Evolutionary conservation across 2,888 invertebrate species (phyloP).

Genomic region (Aphodius granarius): DNA sequence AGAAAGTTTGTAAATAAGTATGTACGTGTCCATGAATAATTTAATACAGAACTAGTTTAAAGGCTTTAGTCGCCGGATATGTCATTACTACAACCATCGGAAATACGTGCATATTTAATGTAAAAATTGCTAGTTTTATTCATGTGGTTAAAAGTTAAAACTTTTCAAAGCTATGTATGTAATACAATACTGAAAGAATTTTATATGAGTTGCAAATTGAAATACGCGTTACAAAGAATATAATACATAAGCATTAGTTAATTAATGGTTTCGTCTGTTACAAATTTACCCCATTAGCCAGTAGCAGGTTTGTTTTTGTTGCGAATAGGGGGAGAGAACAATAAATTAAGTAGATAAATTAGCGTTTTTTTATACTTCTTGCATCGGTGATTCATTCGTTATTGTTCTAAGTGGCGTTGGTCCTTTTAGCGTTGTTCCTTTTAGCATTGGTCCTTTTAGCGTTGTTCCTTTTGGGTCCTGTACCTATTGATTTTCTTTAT

Average conservation of each 20-base stretch:
- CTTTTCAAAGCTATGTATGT: not conserved
- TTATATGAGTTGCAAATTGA: not conserved
- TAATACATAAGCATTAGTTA: not conserved
- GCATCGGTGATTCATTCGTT: slow-evolving; percentile 17
- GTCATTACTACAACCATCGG: not conserved
- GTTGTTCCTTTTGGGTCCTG: not conserved
- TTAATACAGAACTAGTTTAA: not conserved
- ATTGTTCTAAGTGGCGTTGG: slow-evolving; percentile 19
- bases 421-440: slow-evolving; percentile 12
- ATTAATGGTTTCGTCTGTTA: not conserved
- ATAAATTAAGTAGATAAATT: slow-evolving; percentile 22
- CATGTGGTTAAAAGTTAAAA: not conserved
- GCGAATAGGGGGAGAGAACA: not conserved
- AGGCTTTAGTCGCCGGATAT: not conserved
- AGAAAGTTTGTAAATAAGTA: not conserved
- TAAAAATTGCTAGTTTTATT: not conserved
- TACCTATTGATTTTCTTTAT: not conserved
- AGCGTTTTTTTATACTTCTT: slow-evolving; percentile 19
- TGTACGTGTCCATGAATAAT: not conserved
- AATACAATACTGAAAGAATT: not conserved
- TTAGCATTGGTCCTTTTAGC: slow-evolving; percentile 17
- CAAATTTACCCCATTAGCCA: not conserved
- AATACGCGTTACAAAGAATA: not conserved
- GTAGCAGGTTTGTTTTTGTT: not conserved
- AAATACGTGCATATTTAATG: not conserved